Evolutionary conservation across 2,888 invertebrate species (phyloP).

Genomic region (Argynnis bischoffii): DNA sequence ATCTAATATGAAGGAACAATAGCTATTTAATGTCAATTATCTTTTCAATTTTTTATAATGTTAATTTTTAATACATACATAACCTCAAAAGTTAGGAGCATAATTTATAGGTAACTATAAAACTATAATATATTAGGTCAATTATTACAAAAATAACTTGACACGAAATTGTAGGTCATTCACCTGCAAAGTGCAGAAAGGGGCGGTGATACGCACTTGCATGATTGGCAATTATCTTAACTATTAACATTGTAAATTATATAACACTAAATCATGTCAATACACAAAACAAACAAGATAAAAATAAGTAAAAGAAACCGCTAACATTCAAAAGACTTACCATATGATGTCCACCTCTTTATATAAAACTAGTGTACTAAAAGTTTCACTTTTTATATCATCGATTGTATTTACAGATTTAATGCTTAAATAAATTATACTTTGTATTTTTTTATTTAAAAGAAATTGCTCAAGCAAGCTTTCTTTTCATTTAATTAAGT

Average conservation of each 20-base stretch:
- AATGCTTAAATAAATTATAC: conserved; percentile 7
- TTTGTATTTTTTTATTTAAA: conserved; percentile 15
- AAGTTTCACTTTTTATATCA: conserved; percentile 4
- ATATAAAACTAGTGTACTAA: conserved; percentile 13
- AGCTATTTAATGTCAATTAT: not conserved
- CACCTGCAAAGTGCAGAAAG: conserved; percentile 58
- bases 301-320: conserved; percentile 43
- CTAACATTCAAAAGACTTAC: conserved; percentile 52
- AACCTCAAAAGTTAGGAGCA: conserved; percentile 9
- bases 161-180: conserved; percentile 45
- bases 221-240: conserved; percentile 54
- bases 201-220: conserved; percentile 49
- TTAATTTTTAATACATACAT: conserved; percentile 1
- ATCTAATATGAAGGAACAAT: no score
- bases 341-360: conserved; percentile 32
- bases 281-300: conserved; percentile 56
- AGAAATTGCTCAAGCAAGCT: conserved; percentile 26
- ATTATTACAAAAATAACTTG: conserved; percentile 21
- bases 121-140: conserved; percentile 5
- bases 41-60: no score
- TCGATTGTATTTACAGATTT: conserved; percentile 4
- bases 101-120: not conserved
- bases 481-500: conserved; percentile 46
- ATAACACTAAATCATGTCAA: conserved; percentile 59
- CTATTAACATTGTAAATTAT: conserved; percentile 63